phyloP scores from a whole-genome alignment of 2,888 invertebrate genomes.

The Drosophila paramelanica region DNA sequence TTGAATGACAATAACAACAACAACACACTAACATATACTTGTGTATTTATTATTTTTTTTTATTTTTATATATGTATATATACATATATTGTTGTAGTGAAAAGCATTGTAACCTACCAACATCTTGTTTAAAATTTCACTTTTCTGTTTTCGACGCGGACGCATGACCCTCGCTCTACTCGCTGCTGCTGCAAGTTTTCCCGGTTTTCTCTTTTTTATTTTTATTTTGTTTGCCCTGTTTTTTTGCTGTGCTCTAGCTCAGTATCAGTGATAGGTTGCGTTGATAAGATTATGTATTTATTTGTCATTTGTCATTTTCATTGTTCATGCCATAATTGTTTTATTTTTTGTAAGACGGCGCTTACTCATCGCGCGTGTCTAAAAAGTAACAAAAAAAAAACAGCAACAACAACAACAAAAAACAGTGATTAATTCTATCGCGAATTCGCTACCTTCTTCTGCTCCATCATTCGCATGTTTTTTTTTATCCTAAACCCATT shows the following conservation, averaged over 20 bases:
- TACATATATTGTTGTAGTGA: slow-evolving; percentile 25
- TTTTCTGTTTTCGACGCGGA: slow-evolving; percentile 52
- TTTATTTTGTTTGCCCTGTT: background rate
- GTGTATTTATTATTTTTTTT: background rate
- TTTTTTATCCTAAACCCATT: background rate
- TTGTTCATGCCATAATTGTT: slow-evolving; percentile 30
- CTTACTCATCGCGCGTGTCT: slow-evolving; percentile 56
- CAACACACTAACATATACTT: slow-evolving; percentile 2
- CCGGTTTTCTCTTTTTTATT: slow-evolving; percentile 49
- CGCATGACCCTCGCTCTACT: slow-evolving; percentile 32
- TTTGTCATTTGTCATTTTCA: slow-evolving; percentile 35
- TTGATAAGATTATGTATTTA: slow-evolving; percentile 49
- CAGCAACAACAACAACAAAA: background rate
- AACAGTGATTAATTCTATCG: slow-evolving; percentile 4
- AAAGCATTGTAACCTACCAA: slow-evolving; percentile 31
- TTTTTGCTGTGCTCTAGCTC: slow-evolving; percentile 6
- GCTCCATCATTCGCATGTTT: background rate
- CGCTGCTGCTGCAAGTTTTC: slow-evolving; percentile 39
- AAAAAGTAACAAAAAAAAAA: slow-evolving; percentile 11
- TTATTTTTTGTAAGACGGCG: slow-evolving; percentile 3
- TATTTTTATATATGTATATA: background rate
- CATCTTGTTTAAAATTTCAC: slow-evolving; percentile 67
- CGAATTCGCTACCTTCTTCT: background rate
- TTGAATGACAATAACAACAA: slow-evolving; percentile 25
- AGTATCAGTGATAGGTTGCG: slow-evolving; percentile 35